phyloP scores from a whole-genome alignment of 2,888 invertebrate species.

The Parnassius smintheus region DNA sequence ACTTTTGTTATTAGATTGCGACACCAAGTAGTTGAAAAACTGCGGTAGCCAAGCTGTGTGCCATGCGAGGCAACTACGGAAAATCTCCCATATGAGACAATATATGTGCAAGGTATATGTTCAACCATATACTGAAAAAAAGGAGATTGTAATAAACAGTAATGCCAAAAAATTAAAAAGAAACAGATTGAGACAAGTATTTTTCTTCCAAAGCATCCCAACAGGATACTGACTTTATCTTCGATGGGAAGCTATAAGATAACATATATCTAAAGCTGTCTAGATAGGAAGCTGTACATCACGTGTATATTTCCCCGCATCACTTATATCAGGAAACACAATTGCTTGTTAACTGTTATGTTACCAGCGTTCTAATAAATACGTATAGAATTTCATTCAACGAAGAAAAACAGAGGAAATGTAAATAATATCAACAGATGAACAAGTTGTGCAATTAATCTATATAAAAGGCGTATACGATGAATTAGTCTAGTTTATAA shows the following conservation, averaged over 20 bases:
- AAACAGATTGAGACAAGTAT: not conserved
- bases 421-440: not conserved
- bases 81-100: too few relatives aligned
- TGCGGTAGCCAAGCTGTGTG: too few relatives aligned
- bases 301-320: constrained; percentile 19
- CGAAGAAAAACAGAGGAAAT: not conserved
- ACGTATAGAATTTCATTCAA: constrained; percentile 6
- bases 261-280: too few relatives aligned
- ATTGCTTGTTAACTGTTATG: constrained; percentile 9
- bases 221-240: constrained; percentile 5
- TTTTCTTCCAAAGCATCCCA: not conserved
- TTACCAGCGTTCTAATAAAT: constrained; percentile 6
- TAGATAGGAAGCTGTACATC: too few relatives aligned
- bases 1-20: too few relatives aligned
- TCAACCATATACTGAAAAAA: too few relatives aligned
- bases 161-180: too few relatives aligned
- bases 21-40: too few relatives aligned
- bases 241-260: constrained; percentile 15
- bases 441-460: not conserved
- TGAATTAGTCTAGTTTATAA: not conserved
- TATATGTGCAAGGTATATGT: too few relatives aligned
- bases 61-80: too few relatives aligned
- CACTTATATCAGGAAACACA: constrained; percentile 16
- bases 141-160: too few relatives aligned
- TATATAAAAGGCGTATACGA: too few relatives aligned